Evolutionary conservation across 2,888 invertebrate species (phyloP), one percentile per base, ranked within the genome.

Genomic region (Hyalella azteca): DNA sequence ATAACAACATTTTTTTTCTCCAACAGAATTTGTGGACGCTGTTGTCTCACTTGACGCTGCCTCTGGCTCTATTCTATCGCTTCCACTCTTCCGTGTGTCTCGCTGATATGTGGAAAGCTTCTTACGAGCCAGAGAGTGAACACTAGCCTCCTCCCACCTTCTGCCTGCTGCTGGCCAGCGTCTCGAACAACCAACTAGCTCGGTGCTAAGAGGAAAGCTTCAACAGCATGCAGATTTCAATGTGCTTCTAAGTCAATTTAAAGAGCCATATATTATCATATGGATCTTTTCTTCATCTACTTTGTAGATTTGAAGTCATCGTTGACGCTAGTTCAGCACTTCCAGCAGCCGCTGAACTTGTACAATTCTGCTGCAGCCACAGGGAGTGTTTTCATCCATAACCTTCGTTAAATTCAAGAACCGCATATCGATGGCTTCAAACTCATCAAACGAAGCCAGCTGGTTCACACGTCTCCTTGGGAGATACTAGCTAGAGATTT

Each of bases 21-120:
- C 29, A 45, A 3, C 80, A 83, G 82, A 81, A 81, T 73, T 76
- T 92, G 40, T 94, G 93, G 93, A 91, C 92, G 7, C 91, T 94
- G 73, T 89, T 94, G 5, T 92, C 92, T 32, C 93, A 94, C 86
- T 89, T 93, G 86, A 92, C 92, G 48, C 88, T 93, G 15, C 94
- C 94, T 19, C 91, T 97, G 85, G 96, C 95, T 90, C 97, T 97
- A 88, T 97, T 97, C 92, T 97, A 96, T 89, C 93, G 96, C 86
- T 96, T 96, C 92, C 96, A 96, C 89, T 95, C 95, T 82, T 95
- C 96, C 48, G 95, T 96, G 50, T 95, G 95, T 90, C 91, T 96
- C 85, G 96, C 96, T 85, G 96, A 96, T 90, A 95, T 96, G 86
- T 96, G 96, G 96, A 96, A 96, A 90, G 95, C 95, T 86, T 95